Conservation (phyloP, 2,113 vertebrate species). For the Uria lomvia region DNA sequence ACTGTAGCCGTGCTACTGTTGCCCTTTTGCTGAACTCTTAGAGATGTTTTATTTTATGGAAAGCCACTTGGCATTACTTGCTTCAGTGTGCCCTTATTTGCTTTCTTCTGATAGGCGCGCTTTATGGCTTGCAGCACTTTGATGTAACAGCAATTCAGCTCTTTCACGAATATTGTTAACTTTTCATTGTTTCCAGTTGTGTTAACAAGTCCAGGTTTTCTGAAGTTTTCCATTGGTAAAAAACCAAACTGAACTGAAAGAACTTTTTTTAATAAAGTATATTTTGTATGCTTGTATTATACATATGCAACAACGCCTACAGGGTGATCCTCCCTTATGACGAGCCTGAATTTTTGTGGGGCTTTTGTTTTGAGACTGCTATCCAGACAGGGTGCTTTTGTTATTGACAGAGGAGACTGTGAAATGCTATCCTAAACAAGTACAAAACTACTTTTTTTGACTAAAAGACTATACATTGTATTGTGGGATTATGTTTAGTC, state of each 20-base stretch:
- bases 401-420: not conserved
- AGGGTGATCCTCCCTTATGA: not conserved
- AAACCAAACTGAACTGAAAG: not conserved
- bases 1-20: not conserved
- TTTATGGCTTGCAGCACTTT: not conserved
- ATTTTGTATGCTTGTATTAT: not conserved
- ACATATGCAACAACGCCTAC: not conserved
- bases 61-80: not conserved
- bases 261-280: not conserved
- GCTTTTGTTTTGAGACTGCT: not conserved
- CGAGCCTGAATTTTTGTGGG: not conserved
- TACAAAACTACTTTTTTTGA: not conserved
- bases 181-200: not conserved
- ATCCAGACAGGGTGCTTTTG: not conserved
- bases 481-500: not conserved
- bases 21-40: slow-evolving; percentile 29
- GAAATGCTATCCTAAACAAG: not conserved
- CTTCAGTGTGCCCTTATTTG: not conserved
- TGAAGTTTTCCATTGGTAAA: not conserved
- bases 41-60: not conserved
- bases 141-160: not conserved
- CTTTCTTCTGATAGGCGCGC: not conserved
- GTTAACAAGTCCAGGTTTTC: not conserved
- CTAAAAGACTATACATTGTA: not conserved
- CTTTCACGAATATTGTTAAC: not conserved